A percentile compares a stretch with the other conserved stretches of the same genome.
phyloP scores from a whole-genome alignment of 2,888 invertebrate genomes.

The Platycheirus albimanus region DNA sequence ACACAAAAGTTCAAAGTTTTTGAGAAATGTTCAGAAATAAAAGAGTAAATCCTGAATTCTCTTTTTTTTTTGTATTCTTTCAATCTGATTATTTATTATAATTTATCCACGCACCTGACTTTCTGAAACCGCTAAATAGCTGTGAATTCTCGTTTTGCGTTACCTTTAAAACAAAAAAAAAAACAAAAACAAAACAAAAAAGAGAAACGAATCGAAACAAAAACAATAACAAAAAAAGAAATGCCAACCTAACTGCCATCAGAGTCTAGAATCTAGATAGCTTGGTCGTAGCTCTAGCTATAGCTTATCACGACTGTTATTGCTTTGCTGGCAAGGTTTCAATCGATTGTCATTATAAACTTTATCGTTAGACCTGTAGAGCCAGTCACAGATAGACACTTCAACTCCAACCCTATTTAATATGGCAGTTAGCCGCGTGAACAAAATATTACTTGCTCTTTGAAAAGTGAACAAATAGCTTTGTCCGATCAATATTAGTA shows the following conservation, averaged over 20 bases:
- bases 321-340: neutral
- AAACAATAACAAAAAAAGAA: neutral
- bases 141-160: neutral
- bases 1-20: no score
- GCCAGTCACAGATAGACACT: neutral
- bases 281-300: no score
- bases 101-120: constrained; percentile 2
- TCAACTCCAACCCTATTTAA: neutral
- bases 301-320: neutral
- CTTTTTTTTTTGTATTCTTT: neutral
- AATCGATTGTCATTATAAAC: neutral
- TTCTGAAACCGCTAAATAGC: neutral
- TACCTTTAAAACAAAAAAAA: neutral
- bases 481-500: neutral
- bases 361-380: neutral
- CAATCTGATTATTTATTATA: neutral
- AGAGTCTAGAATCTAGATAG: no score
- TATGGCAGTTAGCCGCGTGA: neutral
- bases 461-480: neutral
- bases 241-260: no score
- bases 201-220: neutral
- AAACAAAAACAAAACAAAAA: neutral
- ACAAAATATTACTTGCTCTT: neutral
- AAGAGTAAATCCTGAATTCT: neutral
- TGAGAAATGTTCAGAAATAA: neutral